Evolutionary conservation across 2,113 vertebrate species (phyloP).

Genomic region (Gila orcuttii): DNA sequence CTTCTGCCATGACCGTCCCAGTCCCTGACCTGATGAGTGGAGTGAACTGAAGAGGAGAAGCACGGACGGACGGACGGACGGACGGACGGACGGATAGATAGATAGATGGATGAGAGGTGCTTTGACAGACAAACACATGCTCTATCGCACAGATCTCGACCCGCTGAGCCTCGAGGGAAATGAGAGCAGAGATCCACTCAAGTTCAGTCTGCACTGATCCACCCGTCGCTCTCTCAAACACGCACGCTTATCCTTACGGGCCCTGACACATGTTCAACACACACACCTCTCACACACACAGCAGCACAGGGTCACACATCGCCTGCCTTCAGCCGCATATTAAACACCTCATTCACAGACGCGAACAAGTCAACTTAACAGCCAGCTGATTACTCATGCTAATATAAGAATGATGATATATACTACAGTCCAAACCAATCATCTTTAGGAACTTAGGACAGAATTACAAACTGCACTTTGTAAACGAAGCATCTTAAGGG

Average conservation of each 20-base stretch:
- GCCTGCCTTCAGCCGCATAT: slow-evolving; percentile 30
- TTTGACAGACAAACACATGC: slow-evolving; percentile 28
- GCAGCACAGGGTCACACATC: slow-evolving; percentile 39
- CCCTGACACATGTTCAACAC: slow-evolving; percentile 23
- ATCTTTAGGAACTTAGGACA: neutral
- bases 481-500: neutral
- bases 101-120: neutral
- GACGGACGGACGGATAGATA: neutral
- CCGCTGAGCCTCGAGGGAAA: slow-evolving; percentile 35
- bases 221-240: slow-evolving; percentile 35
- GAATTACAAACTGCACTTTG: neutral
- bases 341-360: slow-evolving; percentile 39
- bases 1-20: no score
- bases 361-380: slow-evolving; percentile 5
- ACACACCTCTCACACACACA: neutral
- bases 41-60: no score
- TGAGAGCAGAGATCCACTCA: slow-evolving; percentile 51
- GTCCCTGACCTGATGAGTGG: no score
- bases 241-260: slow-evolving; percentile 16
- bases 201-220: slow-evolving; percentile 42
- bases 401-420: neutral
- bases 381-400: neutral
- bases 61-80: neutral
- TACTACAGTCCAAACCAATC: neutral
- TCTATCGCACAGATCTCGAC: slow-evolving; percentile 18